Evolutionary conservation across 2,797 vertebrate genomes (phyloP).

Genomic region (Galaxias olidus): DNA sequence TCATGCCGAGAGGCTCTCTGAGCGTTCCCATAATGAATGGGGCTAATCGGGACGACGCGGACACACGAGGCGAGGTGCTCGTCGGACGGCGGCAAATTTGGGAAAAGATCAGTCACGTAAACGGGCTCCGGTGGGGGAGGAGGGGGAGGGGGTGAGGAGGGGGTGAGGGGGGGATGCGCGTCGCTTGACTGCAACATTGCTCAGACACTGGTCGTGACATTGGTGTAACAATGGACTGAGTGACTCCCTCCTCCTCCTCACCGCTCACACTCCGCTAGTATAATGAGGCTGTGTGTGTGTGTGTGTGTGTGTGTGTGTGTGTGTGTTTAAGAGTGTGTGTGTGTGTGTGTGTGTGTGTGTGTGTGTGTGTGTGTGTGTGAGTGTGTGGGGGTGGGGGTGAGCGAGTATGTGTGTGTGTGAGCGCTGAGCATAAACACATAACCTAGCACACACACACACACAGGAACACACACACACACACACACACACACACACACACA

Average conservation of each 20-base stretch:
- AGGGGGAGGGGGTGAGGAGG: slow-evolving; percentile 8
- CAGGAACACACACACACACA: background rate
- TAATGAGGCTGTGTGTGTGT: slow-evolving; percentile 40
- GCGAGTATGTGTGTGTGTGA: slow-evolving; percentile 18
- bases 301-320: slow-evolving; percentile 17
- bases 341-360: too few species aligned
- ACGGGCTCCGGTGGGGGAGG: slow-evolving; percentile 1
- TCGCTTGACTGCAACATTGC: slow-evolving; percentile 61
- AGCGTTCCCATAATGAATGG: slow-evolving; percentile 33
- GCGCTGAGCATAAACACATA: background rate
- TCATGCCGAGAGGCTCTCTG: slow-evolving; percentile 26
- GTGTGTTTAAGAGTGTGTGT: too few species aligned
- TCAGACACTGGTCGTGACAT: slow-evolving; percentile 63
- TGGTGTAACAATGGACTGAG: slow-evolving; percentile 65
- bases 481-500: slow-evolving; percentile 2
- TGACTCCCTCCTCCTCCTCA: slow-evolving; percentile 17
- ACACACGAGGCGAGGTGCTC: slow-evolving; percentile 41
- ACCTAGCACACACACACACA: too few species aligned
- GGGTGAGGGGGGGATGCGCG: slow-evolving; percentile 50
- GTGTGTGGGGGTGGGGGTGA: too few species aligned
- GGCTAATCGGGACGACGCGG: slow-evolving; percentile 57
- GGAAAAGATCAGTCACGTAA: slow-evolving; percentile 64
- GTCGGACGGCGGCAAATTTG: slow-evolving; percentile 47
- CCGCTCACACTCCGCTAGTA: background rate
- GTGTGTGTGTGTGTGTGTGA: too few species aligned